These are phyloP conservation scores for Drosophila prosaltans DNA, from an alignment of 1,140 invertebrate species.

Conservation along the genomic window DNA sequence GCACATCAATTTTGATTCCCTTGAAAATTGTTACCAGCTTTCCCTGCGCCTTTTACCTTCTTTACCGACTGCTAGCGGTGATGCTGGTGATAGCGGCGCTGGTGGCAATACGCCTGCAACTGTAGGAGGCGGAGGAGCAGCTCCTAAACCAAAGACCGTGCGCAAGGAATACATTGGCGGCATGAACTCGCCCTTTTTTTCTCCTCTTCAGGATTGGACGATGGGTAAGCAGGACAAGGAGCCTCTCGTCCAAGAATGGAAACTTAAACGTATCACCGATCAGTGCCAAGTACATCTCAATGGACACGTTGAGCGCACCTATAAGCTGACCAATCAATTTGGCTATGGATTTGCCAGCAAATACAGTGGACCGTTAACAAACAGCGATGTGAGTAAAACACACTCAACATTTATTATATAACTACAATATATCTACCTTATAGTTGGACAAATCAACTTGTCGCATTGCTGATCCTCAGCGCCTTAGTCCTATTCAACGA, in stretches of 20 bases:
- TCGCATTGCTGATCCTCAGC: constrained; percentile 60
- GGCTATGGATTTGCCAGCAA: constrained; percentile 67
- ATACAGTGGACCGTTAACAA: constrained; percentile 41
- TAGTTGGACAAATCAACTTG: constrained; percentile 63
- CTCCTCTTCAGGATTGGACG: neutral
- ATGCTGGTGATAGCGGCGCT: constrained; percentile 6
- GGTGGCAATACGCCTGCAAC: constrained; percentile 1
- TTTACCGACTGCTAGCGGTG: constrained; percentile 30
- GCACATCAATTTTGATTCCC: constrained; percentile 62
- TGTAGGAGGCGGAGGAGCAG: constrained; percentile 27
- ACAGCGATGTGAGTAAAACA: constrained; percentile 54
- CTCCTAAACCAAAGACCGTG: constrained; percentile 62
- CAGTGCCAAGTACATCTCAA: constrained; percentile 69
- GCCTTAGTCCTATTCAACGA: constrained; percentile 65
- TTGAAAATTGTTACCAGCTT: constrained; percentile 56
- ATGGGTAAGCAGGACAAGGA: constrained; percentile 45
- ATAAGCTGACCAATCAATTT: constrained; percentile 59
- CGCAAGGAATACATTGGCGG: constrained; percentile 59
- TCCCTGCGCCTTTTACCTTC: constrained; percentile 62
- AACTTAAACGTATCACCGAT: constrained; percentile 76
- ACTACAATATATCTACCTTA: neutral
- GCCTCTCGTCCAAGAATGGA: constrained; percentile 65
- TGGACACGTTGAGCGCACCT: constrained; percentile 40
- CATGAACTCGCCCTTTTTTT: constrained; percentile 28
- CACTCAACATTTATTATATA: neutral